phyloP scores from a whole-genome alignment of 2,113 vertebrate species.

The Pluvianellus socialis region DNA sequence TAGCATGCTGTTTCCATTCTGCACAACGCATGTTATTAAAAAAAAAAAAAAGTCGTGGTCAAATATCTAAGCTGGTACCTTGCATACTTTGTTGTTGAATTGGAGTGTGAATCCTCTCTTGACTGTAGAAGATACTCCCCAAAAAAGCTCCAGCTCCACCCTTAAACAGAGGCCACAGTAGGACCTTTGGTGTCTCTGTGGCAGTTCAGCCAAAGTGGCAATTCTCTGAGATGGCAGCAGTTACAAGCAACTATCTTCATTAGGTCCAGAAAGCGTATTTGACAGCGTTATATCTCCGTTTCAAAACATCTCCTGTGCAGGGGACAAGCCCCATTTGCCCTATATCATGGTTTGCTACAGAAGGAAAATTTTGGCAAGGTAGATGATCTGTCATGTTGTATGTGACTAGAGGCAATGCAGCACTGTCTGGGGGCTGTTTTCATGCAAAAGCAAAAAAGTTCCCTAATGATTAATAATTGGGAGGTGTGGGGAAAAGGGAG shows the following conservation, averaged over 20 bases:
- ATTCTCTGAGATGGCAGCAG: not conserved
- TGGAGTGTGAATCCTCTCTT: not conserved
- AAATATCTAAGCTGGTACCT: not conserved
- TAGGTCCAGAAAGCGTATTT: not conserved
- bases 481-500: not conserved
- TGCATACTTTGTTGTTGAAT: not conserved
- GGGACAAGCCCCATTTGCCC: not conserved
- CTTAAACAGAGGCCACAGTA: not conserved
- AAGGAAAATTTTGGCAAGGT: not conserved
- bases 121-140: not conserved
- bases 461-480: not conserved
- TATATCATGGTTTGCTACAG: not conserved
- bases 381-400: not conserved
- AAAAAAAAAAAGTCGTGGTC: not conserved
- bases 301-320: not conserved
- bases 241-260: not conserved
- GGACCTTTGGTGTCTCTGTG: not conserved
- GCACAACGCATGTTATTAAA: not conserved
- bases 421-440: not conserved
- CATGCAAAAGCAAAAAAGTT: not conserved
- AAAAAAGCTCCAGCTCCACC: not conserved
- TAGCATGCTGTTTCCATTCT: not conserved
- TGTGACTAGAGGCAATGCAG: not conserved
- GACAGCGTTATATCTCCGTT: not conserved
- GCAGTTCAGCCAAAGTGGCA: not conserved